phyloP scores from a whole-genome alignment of 2,888 invertebrate species.

The Molanna angustata region DNA sequence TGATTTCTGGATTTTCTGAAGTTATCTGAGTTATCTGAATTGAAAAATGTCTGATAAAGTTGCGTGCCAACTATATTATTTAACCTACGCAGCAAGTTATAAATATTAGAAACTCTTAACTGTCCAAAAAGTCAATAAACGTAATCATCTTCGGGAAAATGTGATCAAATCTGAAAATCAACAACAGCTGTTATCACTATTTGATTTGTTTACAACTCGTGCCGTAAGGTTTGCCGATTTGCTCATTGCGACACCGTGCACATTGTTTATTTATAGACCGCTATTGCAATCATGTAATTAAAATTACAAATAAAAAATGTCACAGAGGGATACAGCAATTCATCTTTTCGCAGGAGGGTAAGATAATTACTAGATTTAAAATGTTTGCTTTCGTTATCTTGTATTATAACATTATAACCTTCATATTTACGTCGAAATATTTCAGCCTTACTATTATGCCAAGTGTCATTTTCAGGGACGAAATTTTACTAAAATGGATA shows the following conservation, averaged over 20 bases:
- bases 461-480: constrained; percentile 24
- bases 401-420: constrained; percentile 12
- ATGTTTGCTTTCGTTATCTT: constrained; percentile 5
- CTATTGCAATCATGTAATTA: constrained; percentile 55
- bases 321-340: constrained; percentile 84
- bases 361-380: constrained; percentile 41
- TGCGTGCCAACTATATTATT: no score
- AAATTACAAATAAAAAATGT: constrained; percentile 46
- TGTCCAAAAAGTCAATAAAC: no score
- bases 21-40: no score
- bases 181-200: no score
- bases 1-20: no score
- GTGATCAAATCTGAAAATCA: no score
- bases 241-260: constrained; percentile 37
- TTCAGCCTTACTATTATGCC: constrained; percentile 21
- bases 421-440: constrained; percentile 21
- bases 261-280: constrained; percentile 57
- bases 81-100: no score
- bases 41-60: no score
- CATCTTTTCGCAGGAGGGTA: constrained; percentile 96
- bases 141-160: no score
- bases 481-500: constrained; percentile 3
- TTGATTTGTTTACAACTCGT: constrained; percentile 31
- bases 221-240: constrained; percentile 20
- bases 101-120: no score